Percentiles rank a stretch among this genome's conserved stretches.
Evolutionary conservation across 2,113 vertebrate genomes (phyloP).

Genomic region (Colius striatus): DNA sequence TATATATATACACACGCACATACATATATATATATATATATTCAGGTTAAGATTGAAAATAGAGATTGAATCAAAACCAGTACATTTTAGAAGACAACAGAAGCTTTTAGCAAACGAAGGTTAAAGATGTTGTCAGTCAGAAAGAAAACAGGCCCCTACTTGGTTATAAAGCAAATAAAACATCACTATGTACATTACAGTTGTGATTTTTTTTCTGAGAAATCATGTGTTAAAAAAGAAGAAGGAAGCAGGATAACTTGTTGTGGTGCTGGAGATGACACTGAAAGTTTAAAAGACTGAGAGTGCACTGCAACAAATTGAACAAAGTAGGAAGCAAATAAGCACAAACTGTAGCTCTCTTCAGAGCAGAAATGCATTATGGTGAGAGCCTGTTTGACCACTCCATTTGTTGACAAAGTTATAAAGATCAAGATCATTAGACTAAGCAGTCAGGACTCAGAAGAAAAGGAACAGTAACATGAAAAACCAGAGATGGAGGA

Average conservation of each 20-base stretch:
- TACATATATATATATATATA: no score
- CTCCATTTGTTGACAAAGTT: not conserved
- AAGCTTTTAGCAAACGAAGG: not conserved
- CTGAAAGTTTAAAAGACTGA: not conserved
- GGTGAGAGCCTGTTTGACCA: not conserved
- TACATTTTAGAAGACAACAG: not conserved
- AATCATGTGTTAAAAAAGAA: not conserved
- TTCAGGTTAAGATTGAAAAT: not conserved
- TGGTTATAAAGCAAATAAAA: not conserved
- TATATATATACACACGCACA: accelerated
- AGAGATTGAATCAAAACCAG: not conserved
- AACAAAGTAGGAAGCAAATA: not conserved
- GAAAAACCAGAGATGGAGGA: not conserved
- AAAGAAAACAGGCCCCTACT: not conserved
- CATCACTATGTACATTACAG: not conserved
- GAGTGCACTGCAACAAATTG: not conserved
- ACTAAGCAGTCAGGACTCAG: not conserved
- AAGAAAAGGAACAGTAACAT: not conserved
- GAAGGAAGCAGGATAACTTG: not conserved
- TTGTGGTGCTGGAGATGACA: not conserved
- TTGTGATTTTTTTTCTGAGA: not conserved
- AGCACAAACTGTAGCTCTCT: not conserved
- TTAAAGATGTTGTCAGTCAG: not conserved
- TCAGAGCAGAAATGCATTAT: not conserved
- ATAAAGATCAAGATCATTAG: not conserved